Conservation (phyloP, 2,797 vertebrate species). For the Chelmon rostratus region DNA sequence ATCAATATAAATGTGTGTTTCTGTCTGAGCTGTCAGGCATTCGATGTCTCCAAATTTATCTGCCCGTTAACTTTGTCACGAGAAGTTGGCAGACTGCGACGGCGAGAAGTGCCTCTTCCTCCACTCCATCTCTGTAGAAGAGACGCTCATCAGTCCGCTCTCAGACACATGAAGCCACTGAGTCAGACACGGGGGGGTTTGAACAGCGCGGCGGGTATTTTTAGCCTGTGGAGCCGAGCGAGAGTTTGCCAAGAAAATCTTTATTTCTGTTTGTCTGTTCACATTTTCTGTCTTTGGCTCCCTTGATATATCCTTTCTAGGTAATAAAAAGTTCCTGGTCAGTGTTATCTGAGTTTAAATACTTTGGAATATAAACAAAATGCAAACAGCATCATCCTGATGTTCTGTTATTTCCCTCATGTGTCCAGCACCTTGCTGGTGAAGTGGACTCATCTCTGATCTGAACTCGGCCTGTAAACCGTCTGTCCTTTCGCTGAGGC, state of each 20-base stretch:
- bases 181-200: slow-evolving; percentile 33
- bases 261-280: neutral
- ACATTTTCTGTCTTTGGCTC: neutral
- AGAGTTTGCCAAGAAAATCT: neutral
- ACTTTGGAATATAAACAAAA: neutral
- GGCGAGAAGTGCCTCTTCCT: slow-evolving; percentile 22
- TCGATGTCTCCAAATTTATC: slow-evolving; percentile 30
- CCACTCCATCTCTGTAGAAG: slow-evolving; percentile 17
- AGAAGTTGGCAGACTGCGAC: slow-evolving; percentile 24
- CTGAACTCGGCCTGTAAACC: neutral
- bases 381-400: neutral
- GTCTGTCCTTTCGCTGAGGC: neutral
- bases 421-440: too few relatives aligned
- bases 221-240: slow-evolving; percentile 15
- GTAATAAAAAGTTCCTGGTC: neutral
- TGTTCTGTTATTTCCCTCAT: neutral
- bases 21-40: neutral
- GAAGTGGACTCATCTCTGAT: neutral
- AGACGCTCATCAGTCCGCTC: slow-evolving; percentile 36
- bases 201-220: slow-evolving; percentile 3
- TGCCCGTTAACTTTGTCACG: slow-evolving; percentile 38
- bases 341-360: neutral
- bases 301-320: too few relatives aligned
- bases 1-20: neutral
- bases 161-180: slow-evolving; percentile 24